Evolutionary conservation across 2,113 vertebrate species (phyloP).

Genomic region (Etheostoma spectabile): DNA sequence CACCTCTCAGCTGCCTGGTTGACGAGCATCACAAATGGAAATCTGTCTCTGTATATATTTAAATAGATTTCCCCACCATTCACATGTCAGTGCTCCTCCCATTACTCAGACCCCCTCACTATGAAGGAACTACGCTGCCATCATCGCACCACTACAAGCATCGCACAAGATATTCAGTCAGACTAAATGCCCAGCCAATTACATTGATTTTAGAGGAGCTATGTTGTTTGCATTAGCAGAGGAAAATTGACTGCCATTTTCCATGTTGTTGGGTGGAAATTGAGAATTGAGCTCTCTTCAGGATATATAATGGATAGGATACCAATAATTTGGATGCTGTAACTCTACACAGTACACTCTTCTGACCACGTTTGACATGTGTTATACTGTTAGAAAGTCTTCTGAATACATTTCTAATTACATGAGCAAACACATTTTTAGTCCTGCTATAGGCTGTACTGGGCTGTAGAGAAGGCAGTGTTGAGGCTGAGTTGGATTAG

Average conservation of each 20-base stretch:
- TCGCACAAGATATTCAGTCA: conserved; percentile 62
- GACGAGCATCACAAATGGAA: conserved; percentile 26
- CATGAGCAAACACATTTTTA: conserved; percentile 25
- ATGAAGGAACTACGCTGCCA: conserved; percentile 52
- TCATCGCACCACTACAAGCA: conserved; percentile 51
- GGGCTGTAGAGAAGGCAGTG: background rate
- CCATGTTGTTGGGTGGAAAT: conserved; percentile 56
- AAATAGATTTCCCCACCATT: conserved; percentile 27
- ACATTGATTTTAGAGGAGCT: conserved; percentile 73
- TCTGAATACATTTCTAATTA: conserved; percentile 53
- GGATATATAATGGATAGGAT: conserved; percentile 59
- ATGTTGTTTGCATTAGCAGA: conserved; percentile 74
- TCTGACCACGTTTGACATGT: conserved; percentile 31
- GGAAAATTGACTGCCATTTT: conserved; percentile 74
- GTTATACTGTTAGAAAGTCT: conserved; percentile 43
- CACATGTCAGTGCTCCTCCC: conserved; percentile 26
- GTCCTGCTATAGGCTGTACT: background rate
- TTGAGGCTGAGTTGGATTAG: background rate
- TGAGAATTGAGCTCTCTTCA: conserved; percentile 59
- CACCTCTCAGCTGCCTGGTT: conserved; percentile 1
- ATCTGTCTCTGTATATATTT: conserved; percentile 4
- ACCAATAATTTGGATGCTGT: conserved; percentile 51
- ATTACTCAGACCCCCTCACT: conserved; percentile 23
- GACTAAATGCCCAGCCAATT: conserved; percentile 70
- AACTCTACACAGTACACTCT: conserved; percentile 4